These are phyloP conservation scores for Selenia dentaria DNA, from an alignment of 2,888 invertebrate genomes.

Conservation along the genomic window DNA sequence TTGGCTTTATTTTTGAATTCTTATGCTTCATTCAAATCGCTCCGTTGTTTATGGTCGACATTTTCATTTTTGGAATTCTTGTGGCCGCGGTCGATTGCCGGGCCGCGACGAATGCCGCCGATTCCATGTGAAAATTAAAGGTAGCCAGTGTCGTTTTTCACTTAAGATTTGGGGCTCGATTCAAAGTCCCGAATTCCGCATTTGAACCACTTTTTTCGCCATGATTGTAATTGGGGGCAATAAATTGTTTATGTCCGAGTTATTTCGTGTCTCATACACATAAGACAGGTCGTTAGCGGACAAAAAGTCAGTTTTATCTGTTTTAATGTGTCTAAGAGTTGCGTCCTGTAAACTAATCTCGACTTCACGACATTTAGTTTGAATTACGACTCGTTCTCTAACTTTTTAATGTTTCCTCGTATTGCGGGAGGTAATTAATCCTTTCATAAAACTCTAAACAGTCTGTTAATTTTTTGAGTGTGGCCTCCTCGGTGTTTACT, in stretches of 20 bases:
- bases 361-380: constrained; percentile 55
- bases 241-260: constrained; percentile 74
- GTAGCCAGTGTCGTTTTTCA: constrained; percentile 68
- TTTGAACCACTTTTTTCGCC: constrained; percentile 66
- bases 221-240: constrained; percentile 78
- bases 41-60: constrained; percentile 82
- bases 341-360: constrained; percentile 55
- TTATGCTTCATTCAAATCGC: constrained; percentile 80
- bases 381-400: constrained; percentile 56
- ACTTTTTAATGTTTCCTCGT: constrained; percentile 68
- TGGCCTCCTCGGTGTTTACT: constrained; percentile 55
- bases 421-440: constrained; percentile 66
- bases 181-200: constrained; percentile 71
- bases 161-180: constrained; percentile 62
- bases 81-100: constrained; percentile 45
- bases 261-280: constrained; percentile 58
- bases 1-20: constrained; percentile 72
- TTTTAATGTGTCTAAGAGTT: constrained; percentile 64
- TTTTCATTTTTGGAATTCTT: constrained; percentile 82
- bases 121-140: constrained; percentile 79
- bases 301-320: constrained; percentile 58
- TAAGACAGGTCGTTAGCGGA: constrained; percentile 60
- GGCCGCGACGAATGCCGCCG: constrained; percentile 63
- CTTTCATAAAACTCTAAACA: constrained; percentile 58
- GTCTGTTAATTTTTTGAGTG: constrained; percentile 49